Conservation (phyloP, 2,797 vertebrate species). For the Alcedo quadribrachys region DNA sequence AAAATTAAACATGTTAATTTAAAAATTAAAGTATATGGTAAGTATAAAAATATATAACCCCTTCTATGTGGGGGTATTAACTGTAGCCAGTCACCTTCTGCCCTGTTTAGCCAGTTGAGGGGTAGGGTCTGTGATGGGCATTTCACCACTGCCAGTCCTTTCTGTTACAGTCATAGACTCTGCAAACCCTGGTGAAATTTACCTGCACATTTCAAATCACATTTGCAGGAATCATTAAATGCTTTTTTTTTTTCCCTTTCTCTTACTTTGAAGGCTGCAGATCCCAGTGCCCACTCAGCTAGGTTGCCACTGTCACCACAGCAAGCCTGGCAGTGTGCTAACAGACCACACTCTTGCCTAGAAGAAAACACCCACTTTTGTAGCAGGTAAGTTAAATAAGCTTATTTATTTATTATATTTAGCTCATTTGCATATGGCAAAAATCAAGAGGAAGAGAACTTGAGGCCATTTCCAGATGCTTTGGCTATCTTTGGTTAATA, state of each 20-base stretch:
- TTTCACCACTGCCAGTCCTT: not conserved
- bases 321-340: constrained; percentile 78
- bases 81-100: not conserved
- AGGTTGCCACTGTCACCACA: constrained; percentile 61
- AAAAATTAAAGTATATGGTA: not conserved
- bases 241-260: not conserved
- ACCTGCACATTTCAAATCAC: not conserved
- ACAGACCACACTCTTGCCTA: constrained; percentile 58
- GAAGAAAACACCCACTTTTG: constrained; percentile 39
- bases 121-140: not conserved
- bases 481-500: not conserved
- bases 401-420: not conserved
- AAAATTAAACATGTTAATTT: not conserved
- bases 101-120: not conserved
- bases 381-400: constrained; percentile 59
- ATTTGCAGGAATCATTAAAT: not conserved
- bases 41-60: not conserved
- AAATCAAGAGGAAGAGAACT: not conserved
- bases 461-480: not conserved
- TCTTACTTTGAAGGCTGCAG: constrained; percentile 29
- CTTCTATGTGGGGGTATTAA: not conserved
- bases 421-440: not conserved
- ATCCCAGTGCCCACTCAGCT: constrained; percentile 34
- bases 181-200: not conserved
- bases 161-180: not conserved